phyloP scores from a whole-genome alignment of 2,888 invertebrate species.

The Scaptomyza tumidula region DNA sequence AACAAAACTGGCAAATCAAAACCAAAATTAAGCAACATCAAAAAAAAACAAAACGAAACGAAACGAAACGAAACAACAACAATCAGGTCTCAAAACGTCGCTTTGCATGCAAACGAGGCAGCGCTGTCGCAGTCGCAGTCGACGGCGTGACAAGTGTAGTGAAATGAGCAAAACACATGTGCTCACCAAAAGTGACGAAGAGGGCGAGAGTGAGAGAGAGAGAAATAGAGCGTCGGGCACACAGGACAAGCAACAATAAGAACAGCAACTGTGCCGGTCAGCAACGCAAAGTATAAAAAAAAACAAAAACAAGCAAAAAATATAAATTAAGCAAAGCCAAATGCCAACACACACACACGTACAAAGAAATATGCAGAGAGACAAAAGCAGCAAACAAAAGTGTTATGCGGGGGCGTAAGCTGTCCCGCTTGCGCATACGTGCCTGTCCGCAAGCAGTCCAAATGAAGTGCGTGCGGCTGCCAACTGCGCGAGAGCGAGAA shows the following conservation, averaged over 20 bases:
- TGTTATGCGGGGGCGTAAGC: slow-evolving; percentile 51
- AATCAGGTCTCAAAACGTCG: slow-evolving; percentile 26
- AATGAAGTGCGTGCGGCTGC: slow-evolving; percentile 47
- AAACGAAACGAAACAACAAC: slow-evolving; percentile 21
- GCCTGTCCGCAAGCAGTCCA: slow-evolving; percentile 16
- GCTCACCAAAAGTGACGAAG: slow-evolving; percentile 4
- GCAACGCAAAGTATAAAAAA: slow-evolving; percentile 26
- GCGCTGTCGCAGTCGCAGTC: slow-evolving; percentile 26
- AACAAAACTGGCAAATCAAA: slow-evolving; percentile 59
- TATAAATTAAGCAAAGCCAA: slow-evolving; percentile 61
- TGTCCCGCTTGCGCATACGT: slow-evolving; percentile 36
- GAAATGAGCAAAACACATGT: slow-evolving; percentile 53
- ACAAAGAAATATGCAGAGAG: slow-evolving; percentile 13
- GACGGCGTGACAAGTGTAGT: slow-evolving; percentile 70
- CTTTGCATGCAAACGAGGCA: slow-evolving; percentile 66
- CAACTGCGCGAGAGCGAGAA: slow-evolving; percentile 12
- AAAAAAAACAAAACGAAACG: slow-evolving; percentile 11
- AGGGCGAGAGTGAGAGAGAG: not conserved
- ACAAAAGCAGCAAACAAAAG: slow-evolving; percentile 42
- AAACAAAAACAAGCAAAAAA: slow-evolving; percentile 33
- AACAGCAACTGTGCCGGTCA: slow-evolving; percentile 51
- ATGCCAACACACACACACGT: slow-evolving; percentile 38
- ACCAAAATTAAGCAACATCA: slow-evolving; percentile 50
- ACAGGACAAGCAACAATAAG: slow-evolving; percentile 28
- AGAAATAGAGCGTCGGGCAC: slow-evolving; percentile 12